Evolutionary conservation across 2,888 invertebrate genomes (phyloP).

Genomic region (Aleiodes testaceus): DNA sequence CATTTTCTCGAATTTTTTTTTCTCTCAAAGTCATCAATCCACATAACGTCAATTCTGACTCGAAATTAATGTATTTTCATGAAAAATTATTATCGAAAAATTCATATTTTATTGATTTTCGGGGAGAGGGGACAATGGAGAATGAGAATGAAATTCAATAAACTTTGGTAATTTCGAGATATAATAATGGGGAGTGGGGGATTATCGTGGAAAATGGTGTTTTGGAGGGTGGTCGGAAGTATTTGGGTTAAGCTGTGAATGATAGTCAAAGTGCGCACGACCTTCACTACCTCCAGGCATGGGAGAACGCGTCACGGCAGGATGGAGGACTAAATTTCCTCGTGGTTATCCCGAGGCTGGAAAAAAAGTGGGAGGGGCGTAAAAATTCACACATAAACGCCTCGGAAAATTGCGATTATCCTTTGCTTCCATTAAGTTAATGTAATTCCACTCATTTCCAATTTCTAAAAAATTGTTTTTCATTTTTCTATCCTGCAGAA

Average conservation of each 20-base stretch:
- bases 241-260: conserved; percentile 62
- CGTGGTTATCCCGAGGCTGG: conserved; percentile 36
- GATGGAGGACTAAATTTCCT: conserved; percentile 27
- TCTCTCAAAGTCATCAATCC: conserved; percentile 33
- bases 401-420: conserved; percentile 11
- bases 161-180: not conserved
- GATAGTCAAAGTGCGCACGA: conserved; percentile 51
- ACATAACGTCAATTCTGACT: conserved; percentile 38
- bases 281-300: conserved; percentile 21
- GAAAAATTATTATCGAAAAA: conserved; percentile 1
- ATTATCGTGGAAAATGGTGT: conserved; percentile 2
- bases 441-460: no score
- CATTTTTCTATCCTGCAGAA: not conserved
- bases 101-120: conserved; percentile 6
- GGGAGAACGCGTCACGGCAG: conserved; percentile 12
- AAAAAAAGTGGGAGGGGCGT: not conserved
- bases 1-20: conserved; percentile 3
- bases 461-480: not conserved
- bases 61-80: conserved; percentile 16
- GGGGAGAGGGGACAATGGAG: not conserved
- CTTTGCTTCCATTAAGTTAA: no score
- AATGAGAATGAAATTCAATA: conserved; percentile 28
- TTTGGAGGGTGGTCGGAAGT: conserved; percentile 43
- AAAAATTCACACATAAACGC: conserved; percentile 10
- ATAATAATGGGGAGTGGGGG: conserved; percentile 17